Evolutionary conservation across 2,797 vertebrate genomes (phyloP), one percentile per base, ranked within the genome.

Genomic region (Poliocrania exsul): DNA sequence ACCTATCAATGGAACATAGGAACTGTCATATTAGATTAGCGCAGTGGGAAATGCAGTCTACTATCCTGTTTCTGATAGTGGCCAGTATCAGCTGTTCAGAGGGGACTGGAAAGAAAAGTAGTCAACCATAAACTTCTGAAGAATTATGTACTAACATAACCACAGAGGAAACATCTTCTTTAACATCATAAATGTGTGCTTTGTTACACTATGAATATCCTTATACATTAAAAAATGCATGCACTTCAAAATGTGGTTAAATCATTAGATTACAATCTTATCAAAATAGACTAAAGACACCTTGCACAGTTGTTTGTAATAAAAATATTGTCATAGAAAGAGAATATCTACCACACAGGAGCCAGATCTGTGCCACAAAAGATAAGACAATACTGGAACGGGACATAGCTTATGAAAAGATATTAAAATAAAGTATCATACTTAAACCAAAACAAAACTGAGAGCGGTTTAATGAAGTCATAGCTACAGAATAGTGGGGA

Each of bases 11-110:
- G 75, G 75, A 93, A 92, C 92, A 90, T 4, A 81, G 44, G 75
- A 94, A 91, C 95, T 94, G 94, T 94, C 94, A 95, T 54, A 72
- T 10, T 90, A 70, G 66, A 96, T 96, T 91, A 96, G 89, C 81
- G 87, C 82, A 91, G 54, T 73, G 75, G 80, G 75, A 92, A 80
- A 86, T 0, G 0, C 5, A 66, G 40, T 31, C 61, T 74, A 33
- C 79, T 81, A 33, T 75, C 51, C 44, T 93, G 73, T 81, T 78
- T 88, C 70, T 88, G 93, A 75, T 53, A 86, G 89, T 66, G 94
- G 95, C 87, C 92, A 95, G 57, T 93, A 78, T 85, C 72, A 90
- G 85, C 77, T 90, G 58, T 88, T 90, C 89, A 73, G 54, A 51
- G 19, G 79, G 58, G 75, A 94, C 84, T n/a, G 53, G 78, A 53